These are phyloP conservation scores for Porites cylindrica DNA, from an alignment of 92 coral and sea anemone species.

Conservation along the genomic window DNA sequence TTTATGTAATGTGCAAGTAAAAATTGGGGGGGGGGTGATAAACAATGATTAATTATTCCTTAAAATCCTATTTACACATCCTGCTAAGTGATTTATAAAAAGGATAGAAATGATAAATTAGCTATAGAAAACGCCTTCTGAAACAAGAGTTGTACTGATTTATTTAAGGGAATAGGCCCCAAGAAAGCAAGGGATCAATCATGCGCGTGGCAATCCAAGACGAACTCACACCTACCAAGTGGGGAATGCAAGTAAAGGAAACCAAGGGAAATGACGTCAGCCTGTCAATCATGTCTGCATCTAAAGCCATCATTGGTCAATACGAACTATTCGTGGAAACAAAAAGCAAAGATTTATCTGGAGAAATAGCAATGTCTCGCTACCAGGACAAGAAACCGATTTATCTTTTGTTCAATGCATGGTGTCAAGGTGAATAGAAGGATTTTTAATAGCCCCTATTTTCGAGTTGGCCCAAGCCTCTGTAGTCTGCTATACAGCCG, in stretches of 20 bases:
- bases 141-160: not conserved
- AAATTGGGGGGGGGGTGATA: too few species aligned
- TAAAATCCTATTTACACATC: too few species aligned
- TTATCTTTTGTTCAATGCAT: slow-evolving; percentile 45
- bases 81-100: too few species aligned
- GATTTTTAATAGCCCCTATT: not conserved
- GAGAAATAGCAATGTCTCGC: slow-evolving; percentile 14
- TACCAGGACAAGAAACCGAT: slow-evolving; percentile 23
- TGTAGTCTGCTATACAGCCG: too few species aligned
- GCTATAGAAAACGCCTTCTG: too few species aligned
- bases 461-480: too few species aligned
- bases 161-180: slow-evolving; percentile 37
- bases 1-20: too few species aligned
- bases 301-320: slow-evolving; percentile 27
- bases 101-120: too few species aligned
- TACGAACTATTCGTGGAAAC: slow-evolving; percentile 38
- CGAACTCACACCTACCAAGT: not conserved
- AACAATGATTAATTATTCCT: too few species aligned
- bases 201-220: slow-evolving; percentile 19
- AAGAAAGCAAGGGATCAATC: slow-evolving; percentile 47
- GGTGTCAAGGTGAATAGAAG: slow-evolving; percentile 34
- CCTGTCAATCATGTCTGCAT: slow-evolving; percentile 40
- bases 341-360: slow-evolving; percentile 15
- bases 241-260: slow-evolving; percentile 50
- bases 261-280: slow-evolving; percentile 20